Base-by-base conservation (phyloP, 2,888 invertebrate species). In the Tipula unca region DNA sequence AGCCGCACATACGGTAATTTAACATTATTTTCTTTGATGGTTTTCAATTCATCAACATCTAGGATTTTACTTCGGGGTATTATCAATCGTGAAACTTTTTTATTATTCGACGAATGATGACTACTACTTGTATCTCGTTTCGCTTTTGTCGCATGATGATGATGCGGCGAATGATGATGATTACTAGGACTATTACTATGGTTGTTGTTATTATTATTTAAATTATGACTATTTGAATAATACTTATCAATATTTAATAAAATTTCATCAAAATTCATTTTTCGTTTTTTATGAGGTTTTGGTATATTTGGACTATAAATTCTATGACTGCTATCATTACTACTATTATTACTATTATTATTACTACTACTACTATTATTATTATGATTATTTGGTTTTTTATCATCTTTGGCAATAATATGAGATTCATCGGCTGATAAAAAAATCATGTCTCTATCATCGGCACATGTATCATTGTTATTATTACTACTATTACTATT, bases 201-300 rank as follows among this genome's bases (percentile, higher is more conserved):
- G 32, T 54, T 85, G 17, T n/a, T 8, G 5, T 29, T 32, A 54
- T 25, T 85, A 54, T 29, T 85, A 3, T 20, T 42, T 85, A 48
- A 29, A 35, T 48, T 29, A 29, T 48, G n/a, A 82, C n/a, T 85
- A 69, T 82, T 85, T 42, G 42, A 29, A 84, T 86, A 86, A 42
- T 82, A 85, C 29, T 86, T 85, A 32, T 86, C 85, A 36, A 86
- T 86, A 69, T 85, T 85, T 54, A 86, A 84, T 14, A 86, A 85
- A 32, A 85, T 86, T 82, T 86, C 86, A 32, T 86, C 86, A 85
- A 86, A 86, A 82, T 69, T 86, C 36, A 86, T 29, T 85, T 85
- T 85, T n/a, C 85, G 82, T 54, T 85, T 85, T 42, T 82, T 85
- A 36, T 83, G 42, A 32, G 32, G 84, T 85, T 84, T 83, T 83